Evolutionary conservation across 2,113 vertebrate genomes (phyloP).

Genomic region (Steatornis caripensis): DNA sequence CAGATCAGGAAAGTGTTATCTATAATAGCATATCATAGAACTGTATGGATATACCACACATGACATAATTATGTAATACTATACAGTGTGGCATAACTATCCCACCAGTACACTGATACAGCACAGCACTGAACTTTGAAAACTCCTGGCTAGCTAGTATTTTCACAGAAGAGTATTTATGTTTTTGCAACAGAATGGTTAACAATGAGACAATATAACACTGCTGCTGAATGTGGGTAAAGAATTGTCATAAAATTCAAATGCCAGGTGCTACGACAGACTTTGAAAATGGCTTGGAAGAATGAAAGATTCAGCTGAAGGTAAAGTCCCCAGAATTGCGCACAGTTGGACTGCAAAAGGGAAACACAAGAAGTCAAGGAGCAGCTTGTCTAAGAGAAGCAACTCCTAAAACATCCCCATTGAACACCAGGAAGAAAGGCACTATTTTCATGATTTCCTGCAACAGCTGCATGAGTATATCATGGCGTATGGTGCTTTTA

Average conservation of each 20-base stretch:
- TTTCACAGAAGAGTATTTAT: background rate
- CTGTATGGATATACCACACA: background rate
- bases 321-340: background rate
- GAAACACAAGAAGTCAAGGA: background rate
- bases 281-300: background rate
- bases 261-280: background rate
- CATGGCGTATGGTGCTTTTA: background rate
- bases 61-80: background rate
- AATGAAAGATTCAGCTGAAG: background rate
- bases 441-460: background rate
- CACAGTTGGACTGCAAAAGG: background rate
- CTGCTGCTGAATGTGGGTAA: background rate
- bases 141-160: background rate
- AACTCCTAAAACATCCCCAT: background rate
- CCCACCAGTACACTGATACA: fast-evolving
- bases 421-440: background rate
- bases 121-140: background rate
- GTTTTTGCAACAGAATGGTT: background rate
- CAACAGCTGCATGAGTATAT: background rate
- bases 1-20: background rate
- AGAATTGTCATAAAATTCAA: background rate
- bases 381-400: background rate
- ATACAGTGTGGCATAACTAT: background rate
- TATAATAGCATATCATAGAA: background rate
- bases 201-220: background rate